Percentiles rank a stretch among this genome's conserved stretches.
Evolutionary conservation across 92 coral and sea anemone species (phyloP).

Genomic region (Paragorgia papillata): DNA sequence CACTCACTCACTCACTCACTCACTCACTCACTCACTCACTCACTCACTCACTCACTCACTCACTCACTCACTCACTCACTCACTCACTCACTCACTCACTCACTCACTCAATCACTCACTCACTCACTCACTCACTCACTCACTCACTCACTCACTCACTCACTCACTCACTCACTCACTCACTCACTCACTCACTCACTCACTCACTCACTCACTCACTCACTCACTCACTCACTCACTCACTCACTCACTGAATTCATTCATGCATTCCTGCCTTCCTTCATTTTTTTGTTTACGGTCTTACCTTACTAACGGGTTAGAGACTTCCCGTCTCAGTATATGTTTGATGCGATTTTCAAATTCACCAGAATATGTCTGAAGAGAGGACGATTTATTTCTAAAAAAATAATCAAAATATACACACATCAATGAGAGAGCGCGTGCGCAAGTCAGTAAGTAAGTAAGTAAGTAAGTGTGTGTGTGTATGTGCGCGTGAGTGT

Average conservation of each 20-base stretch:
- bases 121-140: background rate
- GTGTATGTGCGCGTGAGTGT: too few species aligned
- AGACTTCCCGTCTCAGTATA: conserved; percentile 70
- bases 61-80: background rate
- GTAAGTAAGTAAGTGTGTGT: too few species aligned
- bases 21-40: background rate
- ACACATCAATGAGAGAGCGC: too few species aligned
- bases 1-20: background rate
- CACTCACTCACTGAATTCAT: background rate
- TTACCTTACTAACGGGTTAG: conserved; percentile 86
- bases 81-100: background rate
- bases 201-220: background rate
- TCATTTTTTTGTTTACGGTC: too few species aligned
- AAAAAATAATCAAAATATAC: background rate
- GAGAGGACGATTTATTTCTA: background rate
- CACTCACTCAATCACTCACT: background rate
- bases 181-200: background rate
- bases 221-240: background rate
- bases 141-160: background rate
- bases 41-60: background rate
- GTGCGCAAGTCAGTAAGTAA: too few species aligned
- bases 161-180: background rate
- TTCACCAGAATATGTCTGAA: conserved; percentile 69
- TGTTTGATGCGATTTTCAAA: conserved; percentile 76
- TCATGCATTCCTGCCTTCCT: too few species aligned